phyloP scores from a whole-genome alignment of 2,888 invertebrate genomes.

The Caenorhabditis sulstoni region DNA sequence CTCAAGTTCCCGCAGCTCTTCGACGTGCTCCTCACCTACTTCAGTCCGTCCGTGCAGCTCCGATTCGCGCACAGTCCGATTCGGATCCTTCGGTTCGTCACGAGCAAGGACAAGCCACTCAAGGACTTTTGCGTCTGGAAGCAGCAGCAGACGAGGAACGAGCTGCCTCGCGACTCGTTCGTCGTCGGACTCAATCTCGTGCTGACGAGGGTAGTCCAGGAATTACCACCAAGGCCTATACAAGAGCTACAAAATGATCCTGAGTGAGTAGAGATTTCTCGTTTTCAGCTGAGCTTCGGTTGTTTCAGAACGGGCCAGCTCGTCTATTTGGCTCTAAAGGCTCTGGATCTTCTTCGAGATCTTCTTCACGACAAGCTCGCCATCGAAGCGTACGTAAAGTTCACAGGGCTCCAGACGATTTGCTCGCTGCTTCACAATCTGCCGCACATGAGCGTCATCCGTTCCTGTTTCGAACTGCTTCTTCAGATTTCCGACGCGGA shows the following conservation, averaged over 20 bases:
- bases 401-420: no score
- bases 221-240: background rate
- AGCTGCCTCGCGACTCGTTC: conserved; percentile 6
- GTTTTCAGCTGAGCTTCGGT: no score
- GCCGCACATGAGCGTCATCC: background rate
- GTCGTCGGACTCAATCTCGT: conserved; percentile 5
- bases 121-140: conserved; percentile 33
- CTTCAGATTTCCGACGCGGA: conserved; percentile 38
- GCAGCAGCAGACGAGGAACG: background rate
- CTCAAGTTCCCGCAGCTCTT: conserved; percentile 25
- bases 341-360: no score
- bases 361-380: no score
- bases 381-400: no score
- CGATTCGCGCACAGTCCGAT: background rate
- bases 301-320: no score
- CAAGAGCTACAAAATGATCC: background rate
- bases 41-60: conserved; percentile 8
- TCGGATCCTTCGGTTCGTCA: conserved; percentile 23
- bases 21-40: background rate
- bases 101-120: conserved; percentile 28
- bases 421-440: no score
- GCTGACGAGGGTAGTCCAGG: conserved; percentile 2
- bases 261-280: no score
- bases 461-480: conserved; percentile 32
- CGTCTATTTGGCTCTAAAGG: no score